These are phyloP conservation scores for Clostera curtula DNA, from an alignment of 2,888 invertebrate species.

Conservation along the genomic window DNA sequence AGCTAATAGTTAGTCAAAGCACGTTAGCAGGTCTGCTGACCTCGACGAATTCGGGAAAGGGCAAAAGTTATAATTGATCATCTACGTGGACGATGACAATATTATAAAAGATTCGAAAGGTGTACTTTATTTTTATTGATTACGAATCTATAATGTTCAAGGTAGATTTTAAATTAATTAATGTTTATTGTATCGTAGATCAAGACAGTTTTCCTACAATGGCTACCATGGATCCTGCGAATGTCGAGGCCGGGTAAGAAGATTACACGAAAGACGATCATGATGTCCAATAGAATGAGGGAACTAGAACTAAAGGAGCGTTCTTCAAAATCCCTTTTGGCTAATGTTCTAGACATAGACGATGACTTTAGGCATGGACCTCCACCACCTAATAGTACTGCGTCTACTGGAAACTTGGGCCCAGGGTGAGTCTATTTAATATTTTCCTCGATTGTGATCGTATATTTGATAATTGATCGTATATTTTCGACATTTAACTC, in stretches of 20 bases:
- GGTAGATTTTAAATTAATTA: neutral
- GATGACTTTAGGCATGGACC: slow-evolving; percentile 91
- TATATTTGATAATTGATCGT: too few relatives aligned
- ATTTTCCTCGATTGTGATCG: neutral
- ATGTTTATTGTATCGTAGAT: slow-evolving; percentile 76
- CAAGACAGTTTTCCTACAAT: slow-evolving; percentile 95
- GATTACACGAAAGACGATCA: slow-evolving; percentile 91
- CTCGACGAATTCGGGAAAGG: too few relatives aligned
- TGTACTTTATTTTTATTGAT: too few relatives aligned
- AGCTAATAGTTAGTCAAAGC: too few relatives aligned
- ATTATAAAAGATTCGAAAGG: too few relatives aligned
- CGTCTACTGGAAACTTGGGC: slow-evolving; percentile 78
- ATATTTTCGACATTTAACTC: too few relatives aligned
- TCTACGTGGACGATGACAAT: too few relatives aligned
- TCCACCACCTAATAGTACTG: slow-evolving; percentile 76
- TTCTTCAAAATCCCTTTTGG: slow-evolving; percentile 93
- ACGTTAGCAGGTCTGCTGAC: too few relatives aligned
- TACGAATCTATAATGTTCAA: too few relatives aligned
- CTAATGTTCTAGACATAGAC: slow-evolving; percentile 96
- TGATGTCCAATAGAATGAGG: slow-evolving; percentile 93
- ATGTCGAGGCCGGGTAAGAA: slow-evolving; percentile 98
- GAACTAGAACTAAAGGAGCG: slow-evolving; percentile 95
- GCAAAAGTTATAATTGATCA: too few relatives aligned
- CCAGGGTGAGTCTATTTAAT: slow-evolving; percentile 68
- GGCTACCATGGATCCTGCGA: slow-evolving; percentile 96